Base-by-base conservation (phyloP, 1,140 invertebrate genomes). In the Cydia pomonella region DNA sequence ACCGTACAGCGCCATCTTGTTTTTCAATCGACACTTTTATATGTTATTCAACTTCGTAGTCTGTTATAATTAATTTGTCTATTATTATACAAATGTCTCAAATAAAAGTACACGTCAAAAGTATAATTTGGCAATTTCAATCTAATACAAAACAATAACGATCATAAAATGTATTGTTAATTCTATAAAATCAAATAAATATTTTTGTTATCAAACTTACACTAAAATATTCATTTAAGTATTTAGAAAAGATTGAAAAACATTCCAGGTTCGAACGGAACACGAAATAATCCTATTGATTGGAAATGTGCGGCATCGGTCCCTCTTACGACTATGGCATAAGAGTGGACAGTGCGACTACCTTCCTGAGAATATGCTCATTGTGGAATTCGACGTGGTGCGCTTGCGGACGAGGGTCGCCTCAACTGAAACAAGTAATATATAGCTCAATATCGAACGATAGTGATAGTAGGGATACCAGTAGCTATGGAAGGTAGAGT, bases 331-430 rank as follows among this genome's bases (percentile, higher is more conserved):
- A 44, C 71, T 25, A 29, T 21, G 2, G 64, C 64, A 69, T 38
- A 69, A 69, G 27, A 69, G 64, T 33, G 27, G 64, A 33, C 13
- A 73, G 47, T 76, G 69, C 75, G 83, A 92, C 91, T 95, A 95
- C 94, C 95, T 95, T 75, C 93, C 94, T 27, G 95, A 96, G 90
- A 96, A 96, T 92, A 96, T 95, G 90, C 94, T 96, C 83, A 96
- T 96, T 75, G 95, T 59, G 18, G 53, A 95, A 82, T 95, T 95
- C 76, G 95, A 95, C 44, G 95, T 93, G 77, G 95, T 95, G 78
- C 96, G 94, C 87, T 96, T 97, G 73, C 96, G 93, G 50, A 96
- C 95, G 69, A 97, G 93, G 78, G 95, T 94, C 18, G 95, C 95
- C 71, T 95, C 96, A 84, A 96, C 96, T 96, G 93, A 80, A 95